Conservation (phyloP, 1,140 invertebrate genomes). For the Diabrotica undecimpunctata region DNA sequence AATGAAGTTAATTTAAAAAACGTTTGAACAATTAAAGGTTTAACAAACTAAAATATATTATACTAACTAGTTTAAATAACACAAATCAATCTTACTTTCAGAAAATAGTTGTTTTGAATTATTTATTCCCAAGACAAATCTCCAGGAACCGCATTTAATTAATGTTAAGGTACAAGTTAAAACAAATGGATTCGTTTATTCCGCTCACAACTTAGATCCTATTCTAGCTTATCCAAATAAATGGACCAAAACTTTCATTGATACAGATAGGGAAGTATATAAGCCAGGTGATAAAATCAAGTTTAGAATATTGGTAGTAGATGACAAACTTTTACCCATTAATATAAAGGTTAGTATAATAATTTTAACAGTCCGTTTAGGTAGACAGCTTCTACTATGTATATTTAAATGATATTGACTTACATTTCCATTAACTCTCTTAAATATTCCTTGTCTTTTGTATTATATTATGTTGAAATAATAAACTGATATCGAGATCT, state of each 20-base stretch:
- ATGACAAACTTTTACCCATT: slow-evolving; percentile 52
- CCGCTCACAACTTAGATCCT: slow-evolving; percentile 50
- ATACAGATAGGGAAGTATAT: slow-evolving; percentile 58
- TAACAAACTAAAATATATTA: too few relatives aligned
- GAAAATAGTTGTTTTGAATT: slow-evolving; percentile 38
- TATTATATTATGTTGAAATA: too few relatives aligned
- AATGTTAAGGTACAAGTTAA: slow-evolving; percentile 46
- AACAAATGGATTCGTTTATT: slow-evolving; percentile 47
- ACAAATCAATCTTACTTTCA: slow-evolving; percentile 17
- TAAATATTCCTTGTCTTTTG: too few relatives aligned
- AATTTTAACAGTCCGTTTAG: not conserved
- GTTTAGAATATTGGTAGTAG: slow-evolving; percentile 53
- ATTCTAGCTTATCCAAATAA: slow-evolving; percentile 50
- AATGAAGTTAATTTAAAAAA: too few relatives aligned
- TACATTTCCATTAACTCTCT: too few relatives aligned
- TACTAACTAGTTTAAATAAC: too few relatives aligned
- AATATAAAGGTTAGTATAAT: slow-evolving; percentile 45
- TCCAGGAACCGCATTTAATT: slow-evolving; percentile 28
- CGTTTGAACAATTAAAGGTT: too few relatives aligned
- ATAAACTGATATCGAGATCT: too few relatives aligned
- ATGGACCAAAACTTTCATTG: slow-evolving; percentile 49
- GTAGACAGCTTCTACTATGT: not conserved
- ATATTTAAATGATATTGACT: too few relatives aligned
- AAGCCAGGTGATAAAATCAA: slow-evolving; percentile 59
- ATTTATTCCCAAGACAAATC: slow-evolving; percentile 26